A percentile compares a stretch with the other conserved stretches of the same genome.
Conservation (phyloP, 2,888 invertebrate genomes). For the Sceliomorpha sp. region DNA sequence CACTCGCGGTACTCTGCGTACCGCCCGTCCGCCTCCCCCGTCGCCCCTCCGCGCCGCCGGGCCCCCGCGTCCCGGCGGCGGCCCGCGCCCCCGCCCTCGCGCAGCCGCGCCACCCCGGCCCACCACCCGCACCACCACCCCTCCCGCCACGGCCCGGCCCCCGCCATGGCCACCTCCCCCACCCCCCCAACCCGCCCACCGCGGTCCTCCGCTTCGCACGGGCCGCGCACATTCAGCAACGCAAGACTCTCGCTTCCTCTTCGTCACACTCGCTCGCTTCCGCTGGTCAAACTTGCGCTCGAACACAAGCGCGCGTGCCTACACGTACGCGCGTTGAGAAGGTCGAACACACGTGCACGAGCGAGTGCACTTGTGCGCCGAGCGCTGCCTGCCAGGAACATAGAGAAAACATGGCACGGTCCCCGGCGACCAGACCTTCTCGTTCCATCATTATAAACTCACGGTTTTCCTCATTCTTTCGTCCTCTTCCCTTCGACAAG, state of each 20-base stretch:
- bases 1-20: no score
- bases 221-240: constrained; percentile 28
- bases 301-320: constrained; percentile 5
- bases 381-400: constrained; percentile 33
- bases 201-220: constrained; percentile 4
- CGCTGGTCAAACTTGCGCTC: constrained; percentile 55
- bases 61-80: no score
- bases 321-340: constrained; percentile 22
- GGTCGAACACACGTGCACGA: constrained; percentile 26
- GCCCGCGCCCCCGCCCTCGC: no score
- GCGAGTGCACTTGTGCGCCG: constrained; percentile 12
- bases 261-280: constrained; percentile 52
- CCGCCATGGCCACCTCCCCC: no score
- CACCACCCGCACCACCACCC: constrained; percentile 32
- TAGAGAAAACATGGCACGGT: constrained; percentile 59
- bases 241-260: no score
- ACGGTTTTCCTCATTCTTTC: constrained; percentile 48
- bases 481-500: constrained; percentile 32
- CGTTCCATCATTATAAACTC: constrained; percentile 68
- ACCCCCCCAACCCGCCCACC: neutral
- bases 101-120: no score
- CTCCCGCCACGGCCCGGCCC: no score
- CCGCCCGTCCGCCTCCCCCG: no score
- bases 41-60: no score
- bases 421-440: constrained; percentile 63